phyloP scores from a whole-genome alignment of 1,140 invertebrate genomes.

The Conus ventricosus region DNA sequence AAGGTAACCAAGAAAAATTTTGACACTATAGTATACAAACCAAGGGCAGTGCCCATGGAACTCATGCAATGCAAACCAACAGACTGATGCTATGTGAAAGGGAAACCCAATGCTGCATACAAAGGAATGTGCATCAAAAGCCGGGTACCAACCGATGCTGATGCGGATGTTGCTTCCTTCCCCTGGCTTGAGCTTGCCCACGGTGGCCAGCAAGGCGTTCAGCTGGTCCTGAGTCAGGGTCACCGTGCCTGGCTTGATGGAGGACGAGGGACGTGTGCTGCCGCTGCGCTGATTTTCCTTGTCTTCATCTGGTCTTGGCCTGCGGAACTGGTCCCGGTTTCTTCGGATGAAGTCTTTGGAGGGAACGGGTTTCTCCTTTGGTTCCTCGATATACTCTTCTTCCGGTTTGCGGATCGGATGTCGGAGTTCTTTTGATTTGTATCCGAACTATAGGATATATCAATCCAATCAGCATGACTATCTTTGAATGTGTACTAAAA shows the following conservation, averaged over 20 bases:
- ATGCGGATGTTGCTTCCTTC: conserved; percentile 58
- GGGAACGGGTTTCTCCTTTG: conserved; percentile 37
- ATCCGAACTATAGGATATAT: conserved; percentile 55
- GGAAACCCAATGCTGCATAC: too few species aligned
- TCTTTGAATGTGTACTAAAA: too few species aligned
- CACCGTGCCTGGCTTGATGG: conserved; percentile 53
- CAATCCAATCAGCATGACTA: conserved; percentile 32
- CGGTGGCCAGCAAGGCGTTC: conserved; percentile 66
- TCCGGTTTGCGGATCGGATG: conserved; percentile 53
- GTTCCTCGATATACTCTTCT: conserved; percentile 44
- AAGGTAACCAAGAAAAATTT: too few species aligned
- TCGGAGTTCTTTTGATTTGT: conserved; percentile 58
- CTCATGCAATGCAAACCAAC: too few species aligned
- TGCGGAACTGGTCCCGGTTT: conserved; percentile 50
- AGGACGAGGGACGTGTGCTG: background rate
- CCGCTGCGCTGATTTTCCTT: conserved; percentile 27
- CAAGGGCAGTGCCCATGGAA: too few species aligned
- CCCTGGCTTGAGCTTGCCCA: conserved; percentile 62
- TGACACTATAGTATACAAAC: too few species aligned
- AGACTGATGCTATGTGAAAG: too few species aligned
- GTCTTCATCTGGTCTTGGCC: conserved; percentile 30
- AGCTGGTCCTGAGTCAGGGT: conserved; percentile 71
- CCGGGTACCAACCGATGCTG: conserved; percentile 56
- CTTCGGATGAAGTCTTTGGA: conserved; percentile 60
- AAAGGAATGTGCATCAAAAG: too few species aligned